These are phyloP conservation scores for Atethmia centrago DNA, from an alignment of 2,888 invertebrate genomes.

Conservation along the genomic window DNA sequence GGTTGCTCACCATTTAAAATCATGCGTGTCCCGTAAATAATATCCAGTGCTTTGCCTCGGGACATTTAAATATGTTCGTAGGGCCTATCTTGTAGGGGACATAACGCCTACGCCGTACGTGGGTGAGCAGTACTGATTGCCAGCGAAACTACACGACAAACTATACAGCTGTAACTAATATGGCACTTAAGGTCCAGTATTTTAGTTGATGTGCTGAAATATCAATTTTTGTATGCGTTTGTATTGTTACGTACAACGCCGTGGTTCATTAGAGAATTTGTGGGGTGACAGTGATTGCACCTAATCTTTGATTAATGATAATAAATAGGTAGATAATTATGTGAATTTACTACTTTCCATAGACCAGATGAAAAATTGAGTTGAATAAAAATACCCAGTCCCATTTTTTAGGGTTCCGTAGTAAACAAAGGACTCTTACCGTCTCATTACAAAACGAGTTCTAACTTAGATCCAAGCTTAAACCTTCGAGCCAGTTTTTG, in stretches of 20 bases:
- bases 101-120: constrained; percentile 53
- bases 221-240: constrained; percentile 5
- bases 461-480: too few species aligned
- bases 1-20: constrained; percentile 30
- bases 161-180: constrained; percentile 11
- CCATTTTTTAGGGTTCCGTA: too few species aligned
- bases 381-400: not conserved
- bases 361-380: not conserved
- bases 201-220: constrained; percentile 12
- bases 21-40: constrained; percentile 43
- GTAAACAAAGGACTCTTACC: too few species aligned
- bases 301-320: too few species aligned
- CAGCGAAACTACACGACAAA: constrained; percentile 37
- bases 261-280: constrained; percentile 8
- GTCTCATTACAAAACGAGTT: too few species aligned
- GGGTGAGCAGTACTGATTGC: constrained; percentile 61
- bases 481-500: too few species aligned
- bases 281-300: too few species aligned
- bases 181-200: constrained; percentile 29
- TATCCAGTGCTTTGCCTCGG: constrained; percentile 40
- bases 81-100: constrained; percentile 47
- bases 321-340: too few species aligned
- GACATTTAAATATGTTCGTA: constrained; percentile 55
- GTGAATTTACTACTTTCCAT: too few species aligned
- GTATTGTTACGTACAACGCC: not conserved